Conservation (phyloP, 35 echinoderm and acorn worm species). For the Patiria miniata region DNA sequence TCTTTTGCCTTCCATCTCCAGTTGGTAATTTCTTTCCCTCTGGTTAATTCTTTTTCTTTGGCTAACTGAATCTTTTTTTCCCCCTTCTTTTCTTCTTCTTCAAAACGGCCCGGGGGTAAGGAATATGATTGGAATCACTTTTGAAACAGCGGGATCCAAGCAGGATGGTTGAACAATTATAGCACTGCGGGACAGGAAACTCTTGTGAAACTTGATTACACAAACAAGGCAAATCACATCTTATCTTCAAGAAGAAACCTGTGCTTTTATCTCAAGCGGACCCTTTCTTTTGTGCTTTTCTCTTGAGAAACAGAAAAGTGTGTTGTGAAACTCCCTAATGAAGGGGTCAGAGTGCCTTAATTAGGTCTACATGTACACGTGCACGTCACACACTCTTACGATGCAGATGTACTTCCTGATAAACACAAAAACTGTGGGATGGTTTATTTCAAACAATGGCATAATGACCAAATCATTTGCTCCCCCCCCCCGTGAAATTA, state of each 20-base stretch:
- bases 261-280: not conserved
- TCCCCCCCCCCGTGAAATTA: too few relatives aligned
- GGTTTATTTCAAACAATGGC: too few relatives aligned
- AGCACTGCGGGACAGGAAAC: not conserved
- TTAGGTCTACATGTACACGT: too few relatives aligned
- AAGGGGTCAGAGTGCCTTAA: too few relatives aligned
- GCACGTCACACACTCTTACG: too few relatives aligned
- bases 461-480: too few relatives aligned
- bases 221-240: not conserved
- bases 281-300: not conserved
- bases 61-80: not conserved
- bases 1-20: not conserved
- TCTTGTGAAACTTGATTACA: constrained; percentile 23
- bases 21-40: not conserved
- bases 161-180: not conserved
- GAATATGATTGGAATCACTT: not conserved
- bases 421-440: too few relatives aligned
- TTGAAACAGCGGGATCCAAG: constrained; percentile 6
- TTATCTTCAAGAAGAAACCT: not conserved
- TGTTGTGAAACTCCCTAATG: not conserved
- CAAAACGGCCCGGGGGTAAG: not conserved
- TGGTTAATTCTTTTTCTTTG: not conserved
- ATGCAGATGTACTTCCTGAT: too few relatives aligned
- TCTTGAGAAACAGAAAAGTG: not conserved
- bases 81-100: not conserved